Percentiles rank a stretch among this genome's conserved stretches.
Conservation (phyloP, 2,888 invertebrate genomes). For the Brachylomia viminalis region DNA sequence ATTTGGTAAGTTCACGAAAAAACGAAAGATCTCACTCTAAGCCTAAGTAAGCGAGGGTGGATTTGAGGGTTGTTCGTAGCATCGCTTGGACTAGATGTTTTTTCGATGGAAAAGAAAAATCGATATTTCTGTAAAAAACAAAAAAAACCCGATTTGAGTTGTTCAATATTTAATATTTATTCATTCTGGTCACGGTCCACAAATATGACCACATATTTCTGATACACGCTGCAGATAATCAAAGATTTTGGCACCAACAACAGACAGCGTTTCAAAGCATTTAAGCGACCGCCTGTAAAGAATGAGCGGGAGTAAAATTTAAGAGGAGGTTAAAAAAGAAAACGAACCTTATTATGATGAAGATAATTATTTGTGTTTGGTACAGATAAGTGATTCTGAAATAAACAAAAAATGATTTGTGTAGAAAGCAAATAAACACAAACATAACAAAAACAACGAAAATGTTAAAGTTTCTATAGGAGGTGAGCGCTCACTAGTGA, state of each 20-base stretch:
- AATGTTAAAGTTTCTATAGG: constrained; percentile 74
- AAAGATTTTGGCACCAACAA: constrained; percentile 65
- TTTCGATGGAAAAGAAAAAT: neutral
- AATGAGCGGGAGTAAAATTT: constrained; percentile 79
- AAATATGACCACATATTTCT: constrained; percentile 7
- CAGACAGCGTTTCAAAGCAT: constrained; percentile 79
- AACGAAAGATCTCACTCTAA: neutral
- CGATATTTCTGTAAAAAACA: neutral
- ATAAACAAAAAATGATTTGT: constrained; percentile 92
- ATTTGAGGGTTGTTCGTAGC: neutral
- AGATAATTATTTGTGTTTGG: constrained; percentile 96
- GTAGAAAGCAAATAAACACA: constrained; percentile 91
- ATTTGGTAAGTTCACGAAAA: neutral
- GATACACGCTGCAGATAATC: constrained; percentile 37
- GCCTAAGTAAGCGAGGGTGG: neutral
- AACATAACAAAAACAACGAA: constrained; percentile 84
- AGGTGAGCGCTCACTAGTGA: constrained; percentile 63
- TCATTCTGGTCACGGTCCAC: neutral
- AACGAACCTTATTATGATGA: constrained; percentile 94
- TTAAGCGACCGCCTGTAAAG: constrained; percentile 79
- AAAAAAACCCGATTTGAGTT: neutral
- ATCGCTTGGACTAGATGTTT: neutral
- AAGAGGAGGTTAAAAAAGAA: constrained; percentile 87
- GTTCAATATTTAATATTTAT: neutral
- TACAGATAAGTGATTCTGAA: constrained; percentile 97